These are phyloP conservation scores for Lymantria monacha DNA, from an alignment of 2,888 invertebrate species.

Conservation along the genomic window DNA sequence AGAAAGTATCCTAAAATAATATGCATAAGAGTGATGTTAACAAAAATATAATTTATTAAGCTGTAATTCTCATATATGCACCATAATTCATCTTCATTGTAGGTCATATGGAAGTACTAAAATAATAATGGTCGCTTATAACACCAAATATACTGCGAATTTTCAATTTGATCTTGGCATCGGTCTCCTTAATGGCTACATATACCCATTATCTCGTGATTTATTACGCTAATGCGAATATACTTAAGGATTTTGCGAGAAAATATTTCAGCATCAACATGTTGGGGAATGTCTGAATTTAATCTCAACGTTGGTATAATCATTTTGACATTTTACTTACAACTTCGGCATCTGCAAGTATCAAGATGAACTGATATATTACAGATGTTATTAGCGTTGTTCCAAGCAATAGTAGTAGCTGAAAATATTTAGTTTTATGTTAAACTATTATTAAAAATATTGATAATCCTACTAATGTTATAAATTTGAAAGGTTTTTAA, in stretches of 20 bases:
- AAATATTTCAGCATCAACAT: conserved; percentile 17
- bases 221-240: conserved; percentile 33
- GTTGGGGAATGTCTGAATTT: conserved; percentile 4
- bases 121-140: conserved; percentile 20
- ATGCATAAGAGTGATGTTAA: no score
- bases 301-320: neutral
- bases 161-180: conserved; percentile 39
- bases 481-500: no score
- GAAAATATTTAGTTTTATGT: conserved; percentile 21
- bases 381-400: conserved; percentile 43
- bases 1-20: no score
- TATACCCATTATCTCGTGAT: conserved; percentile 33
- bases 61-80: no score
- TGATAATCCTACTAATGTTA: no score
- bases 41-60: no score
- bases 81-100: conserved; percentile 21
- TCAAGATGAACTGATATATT: conserved; percentile 39
- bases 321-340: conserved; percentile 28
- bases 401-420: conserved; percentile 45
- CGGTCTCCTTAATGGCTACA: conserved; percentile 32
- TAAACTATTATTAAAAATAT: no score
- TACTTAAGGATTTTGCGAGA: conserved; percentile 25
- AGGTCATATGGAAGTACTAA: conserved; percentile 21
- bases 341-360: conserved; percentile 31
- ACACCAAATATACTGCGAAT: conserved; percentile 24